These are phyloP conservation scores for Papilio dardanus DNA, from an alignment of 1,140 invertebrate genomes.

Conservation along the genomic window DNA sequence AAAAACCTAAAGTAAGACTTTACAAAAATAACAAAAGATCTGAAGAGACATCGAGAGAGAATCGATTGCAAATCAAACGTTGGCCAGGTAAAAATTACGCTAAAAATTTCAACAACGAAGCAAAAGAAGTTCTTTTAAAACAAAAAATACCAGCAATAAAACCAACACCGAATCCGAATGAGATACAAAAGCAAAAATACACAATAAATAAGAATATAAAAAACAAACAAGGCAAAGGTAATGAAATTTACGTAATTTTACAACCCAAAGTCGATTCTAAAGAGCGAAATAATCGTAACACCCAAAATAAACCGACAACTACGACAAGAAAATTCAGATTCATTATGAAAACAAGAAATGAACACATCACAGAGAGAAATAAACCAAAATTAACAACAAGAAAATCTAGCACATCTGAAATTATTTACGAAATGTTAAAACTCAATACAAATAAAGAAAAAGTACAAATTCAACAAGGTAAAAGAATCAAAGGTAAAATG, in stretches of 20 bases:
- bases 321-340: not conserved
- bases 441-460: not conserved
- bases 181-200: not conserved
- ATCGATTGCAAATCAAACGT: not conserved
- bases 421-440: not conserved
- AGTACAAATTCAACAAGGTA: not conserved
- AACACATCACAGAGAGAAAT: not conserved
- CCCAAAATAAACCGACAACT: not conserved
- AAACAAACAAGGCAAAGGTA: slow-evolving; percentile 7
- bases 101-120: not conserved
- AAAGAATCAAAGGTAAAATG: slow-evolving; percentile 13
- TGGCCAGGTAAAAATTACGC: not conserved
- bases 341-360: not conserved
- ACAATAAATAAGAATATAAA: not conserved
- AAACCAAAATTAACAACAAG: not conserved
- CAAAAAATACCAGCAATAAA: not conserved
- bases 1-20: not conserved
- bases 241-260: slow-evolving; percentile 9
- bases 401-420: not conserved
- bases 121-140: not conserved
- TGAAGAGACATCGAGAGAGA: not conserved
- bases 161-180: not conserved
- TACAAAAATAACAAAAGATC: not conserved
- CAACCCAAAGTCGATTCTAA: not conserved
- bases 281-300: not conserved